These are phyloP conservation scores for Sebastes goodei DNA, from an alignment of 2,797 vertebrate species.

Conservation along the genomic window DNA sequence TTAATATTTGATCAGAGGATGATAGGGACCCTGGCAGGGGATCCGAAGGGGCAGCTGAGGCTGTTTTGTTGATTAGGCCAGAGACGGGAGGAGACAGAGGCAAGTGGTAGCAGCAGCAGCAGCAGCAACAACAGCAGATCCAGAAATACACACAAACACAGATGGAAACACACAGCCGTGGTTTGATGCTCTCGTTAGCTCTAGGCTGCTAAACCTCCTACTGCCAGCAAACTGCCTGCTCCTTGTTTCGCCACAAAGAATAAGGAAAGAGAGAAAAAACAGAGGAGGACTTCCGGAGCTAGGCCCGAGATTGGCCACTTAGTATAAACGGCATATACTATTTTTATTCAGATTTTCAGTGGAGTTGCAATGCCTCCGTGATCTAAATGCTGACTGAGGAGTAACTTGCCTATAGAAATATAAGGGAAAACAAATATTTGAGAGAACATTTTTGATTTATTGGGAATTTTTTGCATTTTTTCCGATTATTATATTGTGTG, in stretches of 20 bases:
- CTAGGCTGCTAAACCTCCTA: conserved; percentile 79
- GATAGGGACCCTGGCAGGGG: conserved; percentile 98
- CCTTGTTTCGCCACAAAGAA: conserved; percentile 69
- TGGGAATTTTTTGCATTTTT: neutral
- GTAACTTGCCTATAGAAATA: neutral
- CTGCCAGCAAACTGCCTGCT: conserved; percentile 82
- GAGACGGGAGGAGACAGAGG: conserved; percentile 83
- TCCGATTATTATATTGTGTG: neutral
- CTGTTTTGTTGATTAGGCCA: conserved; percentile 95
- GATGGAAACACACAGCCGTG: conserved; percentile 53
- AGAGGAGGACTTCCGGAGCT: conserved; percentile 71
- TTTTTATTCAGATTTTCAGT: neutral
- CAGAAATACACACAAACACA: conserved; percentile 76
- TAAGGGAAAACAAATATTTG: neutral
- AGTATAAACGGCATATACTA: neutral
- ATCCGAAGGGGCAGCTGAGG: conserved; percentile 97
- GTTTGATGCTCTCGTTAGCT: conserved; percentile 84
- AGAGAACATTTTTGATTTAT: neutral
- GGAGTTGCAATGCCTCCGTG: neutral
- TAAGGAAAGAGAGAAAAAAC: conserved; percentile 38
- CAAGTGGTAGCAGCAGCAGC: conserved; percentile 60
- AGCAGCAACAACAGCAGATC: conserved; percentile 69
- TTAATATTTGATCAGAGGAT: conserved; percentile 99
- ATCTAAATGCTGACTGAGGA: conserved; percentile 1
- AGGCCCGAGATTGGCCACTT: neutral